Evolutionary conservation across 2,113 vertebrate species (phyloP), one percentile per base, ranked within the genome.

Genomic region (Melanotaenia duboulayi): DNA sequence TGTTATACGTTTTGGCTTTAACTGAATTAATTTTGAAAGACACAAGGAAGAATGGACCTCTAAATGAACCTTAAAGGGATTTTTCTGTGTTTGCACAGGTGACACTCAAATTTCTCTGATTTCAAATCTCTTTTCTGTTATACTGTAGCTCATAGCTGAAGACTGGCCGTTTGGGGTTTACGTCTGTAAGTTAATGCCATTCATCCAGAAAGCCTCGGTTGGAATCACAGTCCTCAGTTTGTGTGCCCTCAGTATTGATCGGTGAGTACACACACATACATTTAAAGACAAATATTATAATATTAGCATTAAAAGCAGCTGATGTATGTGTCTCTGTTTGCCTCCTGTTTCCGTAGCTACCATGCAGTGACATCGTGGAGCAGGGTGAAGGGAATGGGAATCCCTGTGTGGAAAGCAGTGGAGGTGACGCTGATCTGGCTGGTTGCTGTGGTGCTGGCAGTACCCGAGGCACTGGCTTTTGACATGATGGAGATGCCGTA

Each of bases 301-400:
- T 6, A 16, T 7, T 6, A 35, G 12, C 16, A 8, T 0, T 55
- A 13, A 70, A 39, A 22, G 44, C 39, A 32, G 37, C 22, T 54
- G 20, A 32, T 2, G 19, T 14, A 1, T 28, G 25, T 22, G 1
- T 76, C 2, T 70, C 16, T 44, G 22, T 76, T 25, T 58, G 24
- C 20, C 12, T 49, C 14, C 12, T 14, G 57, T 40, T 23, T 57
- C 14, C 25, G 35, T 68, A 97, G 96, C 75, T 97, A 97, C 88
- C 93, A 96, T 2, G 96, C 96, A 0, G 96, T 97, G 89, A 96
- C 95, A 0, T 97, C 96, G 9, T 97, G 96, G 96, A 97, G 95
- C 74, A 91, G 96, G 8, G 96, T 97, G 85, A 96, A 96, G 83
- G 96, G 96, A 19, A 96, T 97, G 57, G 96, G 96, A 3, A 95